Evolutionary conservation across 2,113 vertebrate genomes (phyloP).

Genomic region (Steatornis caripensis): DNA sequence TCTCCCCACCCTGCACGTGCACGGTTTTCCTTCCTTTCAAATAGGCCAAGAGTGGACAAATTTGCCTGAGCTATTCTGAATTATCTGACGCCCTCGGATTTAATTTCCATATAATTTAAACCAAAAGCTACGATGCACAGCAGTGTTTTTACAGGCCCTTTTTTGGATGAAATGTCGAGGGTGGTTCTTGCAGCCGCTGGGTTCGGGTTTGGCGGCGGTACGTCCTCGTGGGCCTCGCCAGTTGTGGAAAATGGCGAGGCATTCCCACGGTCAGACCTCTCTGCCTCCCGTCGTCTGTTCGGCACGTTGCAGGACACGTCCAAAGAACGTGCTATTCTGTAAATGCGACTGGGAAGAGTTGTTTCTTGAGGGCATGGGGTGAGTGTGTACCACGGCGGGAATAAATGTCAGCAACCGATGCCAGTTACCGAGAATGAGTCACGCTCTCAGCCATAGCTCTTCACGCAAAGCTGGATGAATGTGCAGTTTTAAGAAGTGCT

Average conservation of each 20-base stretch:
- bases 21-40: not conserved
- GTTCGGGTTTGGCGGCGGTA: not conserved
- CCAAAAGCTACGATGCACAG: not conserved
- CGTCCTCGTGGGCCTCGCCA: not conserved
- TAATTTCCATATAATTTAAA: not conserved
- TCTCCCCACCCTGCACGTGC: not conserved
- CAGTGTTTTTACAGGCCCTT: not conserved
- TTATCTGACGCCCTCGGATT: not conserved
- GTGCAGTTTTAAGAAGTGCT: not conserved
- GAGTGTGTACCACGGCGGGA: not conserved
- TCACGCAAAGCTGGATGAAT: constrained; percentile 8
- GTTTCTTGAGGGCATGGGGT: constrained; percentile 31
- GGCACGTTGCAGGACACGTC: not conserved
- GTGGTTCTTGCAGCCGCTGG: not conserved
- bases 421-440: constrained; percentile 17
- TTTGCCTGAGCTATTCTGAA: not conserved
- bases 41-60: not conserved
- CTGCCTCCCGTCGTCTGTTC: not conserved
- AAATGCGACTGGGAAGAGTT: not conserved
- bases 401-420: constrained; percentile 30
- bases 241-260: not conserved
- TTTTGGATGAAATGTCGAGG: not conserved
- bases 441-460: not conserved
- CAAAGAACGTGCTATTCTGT: not conserved
- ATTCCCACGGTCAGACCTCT: not conserved